Percentiles rank a stretch among this genome's conserved stretches.
phyloP scores from a whole-genome alignment of 2,888 invertebrate genomes.

The Tipula helvola region DNA sequence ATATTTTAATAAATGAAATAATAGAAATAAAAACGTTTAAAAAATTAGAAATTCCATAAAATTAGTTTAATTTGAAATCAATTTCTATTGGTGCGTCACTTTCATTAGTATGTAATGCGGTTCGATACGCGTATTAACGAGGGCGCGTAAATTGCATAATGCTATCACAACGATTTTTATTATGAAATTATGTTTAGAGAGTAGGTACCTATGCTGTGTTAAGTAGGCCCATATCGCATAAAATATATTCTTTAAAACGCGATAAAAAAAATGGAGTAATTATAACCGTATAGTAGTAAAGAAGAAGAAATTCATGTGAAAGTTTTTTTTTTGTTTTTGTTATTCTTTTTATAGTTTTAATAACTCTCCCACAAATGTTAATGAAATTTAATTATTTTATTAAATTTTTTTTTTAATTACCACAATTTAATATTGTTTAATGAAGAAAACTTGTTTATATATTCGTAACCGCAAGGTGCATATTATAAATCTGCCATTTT shows the following conservation, averaged over 20 bases:
- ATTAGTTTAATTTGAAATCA: not conserved
- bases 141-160: not conserved
- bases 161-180: not conserved
- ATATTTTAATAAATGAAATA: not conserved
- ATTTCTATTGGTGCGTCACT: not conserved
- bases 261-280: not conserved
- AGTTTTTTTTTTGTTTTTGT: not conserved
- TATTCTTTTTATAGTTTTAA: not conserved
- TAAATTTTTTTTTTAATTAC: not conserved
- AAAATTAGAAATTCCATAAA: not conserved
- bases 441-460: not conserved
- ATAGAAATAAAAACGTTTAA: not conserved
- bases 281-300: not conserved
- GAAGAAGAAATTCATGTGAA: not conserved
- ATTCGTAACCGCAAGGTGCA: not conserved
- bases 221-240: not conserved
- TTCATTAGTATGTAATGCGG: not conserved
- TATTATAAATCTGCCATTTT: not conserved
- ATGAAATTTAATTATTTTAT: not conserved
- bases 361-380: not conserved
- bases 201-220: not conserved
- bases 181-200: not conserved
- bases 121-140: not conserved
- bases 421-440: not conserved
- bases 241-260: not conserved